These are phyloP conservation scores for Nycticryphes semicollaris DNA, from an alignment of 2,113 vertebrate genomes.

Conservation along the genomic window DNA sequence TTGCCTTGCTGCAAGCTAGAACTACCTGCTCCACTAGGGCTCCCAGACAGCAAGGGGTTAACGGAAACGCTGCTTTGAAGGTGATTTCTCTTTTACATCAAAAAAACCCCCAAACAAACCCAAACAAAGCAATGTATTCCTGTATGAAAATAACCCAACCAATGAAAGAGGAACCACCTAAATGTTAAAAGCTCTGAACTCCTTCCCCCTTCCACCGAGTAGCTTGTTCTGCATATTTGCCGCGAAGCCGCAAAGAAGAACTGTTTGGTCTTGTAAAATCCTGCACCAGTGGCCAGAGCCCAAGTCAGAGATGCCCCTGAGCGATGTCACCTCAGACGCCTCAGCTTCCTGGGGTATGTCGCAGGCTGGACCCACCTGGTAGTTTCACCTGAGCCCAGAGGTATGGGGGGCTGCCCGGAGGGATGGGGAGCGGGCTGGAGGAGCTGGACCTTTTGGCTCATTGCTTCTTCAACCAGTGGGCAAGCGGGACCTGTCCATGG, in stretches of 20 bases:
- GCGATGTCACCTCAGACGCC: neutral
- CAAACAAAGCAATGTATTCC: neutral
- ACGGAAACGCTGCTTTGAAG: neutral
- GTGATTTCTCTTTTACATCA: slow-evolving; percentile 13
- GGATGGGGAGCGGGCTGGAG: neutral
- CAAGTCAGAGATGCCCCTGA: neutral
- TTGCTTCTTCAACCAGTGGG: neutral
- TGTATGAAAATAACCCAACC: neutral
- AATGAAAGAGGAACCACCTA: neutral
- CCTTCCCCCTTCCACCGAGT: neutral
- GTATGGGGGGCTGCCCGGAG: neutral
- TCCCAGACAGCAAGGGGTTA: neutral
- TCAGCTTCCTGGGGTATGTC: neutral
- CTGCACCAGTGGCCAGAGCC: neutral
- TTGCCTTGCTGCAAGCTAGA: accelerated
- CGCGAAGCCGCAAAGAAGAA: neutral
- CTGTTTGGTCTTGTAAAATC: slow-evolving; percentile 21
- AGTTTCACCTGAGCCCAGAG: neutral
- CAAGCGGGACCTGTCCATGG: accelerated
- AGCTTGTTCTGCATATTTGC: neutral
- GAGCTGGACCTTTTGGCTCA: accelerated
- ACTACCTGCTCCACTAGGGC: neutral
- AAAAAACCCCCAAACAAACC: neutral
- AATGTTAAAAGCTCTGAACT: neutral
- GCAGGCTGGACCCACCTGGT: neutral